A percentile compares a stretch with the other conserved stretches of the same genome.
Evolutionary conservation across 2,797 vertebrate genomes (phyloP).

Genomic region (Varecia variegata): DNA sequence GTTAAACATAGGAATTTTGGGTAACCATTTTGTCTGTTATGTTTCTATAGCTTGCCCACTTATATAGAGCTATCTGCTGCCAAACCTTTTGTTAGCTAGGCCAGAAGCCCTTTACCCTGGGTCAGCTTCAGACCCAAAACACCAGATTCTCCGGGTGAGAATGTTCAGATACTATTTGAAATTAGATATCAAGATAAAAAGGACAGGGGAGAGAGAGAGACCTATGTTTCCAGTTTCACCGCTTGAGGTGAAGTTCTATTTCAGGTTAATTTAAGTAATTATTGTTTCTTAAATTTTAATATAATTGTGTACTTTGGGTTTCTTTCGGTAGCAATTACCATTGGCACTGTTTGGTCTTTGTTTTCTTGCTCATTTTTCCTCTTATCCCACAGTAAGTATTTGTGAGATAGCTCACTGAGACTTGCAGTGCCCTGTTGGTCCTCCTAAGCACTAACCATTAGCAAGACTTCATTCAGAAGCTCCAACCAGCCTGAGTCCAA

Average conservation of each 20-base stretch:
- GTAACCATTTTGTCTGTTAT: neutral
- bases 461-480: neutral
- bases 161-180: neutral
- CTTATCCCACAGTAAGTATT: neutral
- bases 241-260: neutral
- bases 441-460: neutral
- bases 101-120: neutral
- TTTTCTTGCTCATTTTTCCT: conserved; percentile 35
- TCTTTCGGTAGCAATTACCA: neutral
- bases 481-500: neutral
- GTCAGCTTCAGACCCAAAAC: neutral
- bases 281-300: neutral
- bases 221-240: neutral
- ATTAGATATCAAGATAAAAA: neutral
- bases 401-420: neutral
- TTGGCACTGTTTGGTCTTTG: conserved; percentile 20
- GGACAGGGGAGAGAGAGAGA: neutral
- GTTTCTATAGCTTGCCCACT: neutral
- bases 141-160: neutral
- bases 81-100: neutral
- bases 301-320: neutral
- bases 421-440: neutral
- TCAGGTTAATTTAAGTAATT: conserved; percentile 36
- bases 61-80: neutral
- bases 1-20: neutral